Evolutionary conservation across 2,888 invertebrate species (phyloP), one percentile per base, ranked within the genome.

Genomic region (Thecophora atra): DNA sequence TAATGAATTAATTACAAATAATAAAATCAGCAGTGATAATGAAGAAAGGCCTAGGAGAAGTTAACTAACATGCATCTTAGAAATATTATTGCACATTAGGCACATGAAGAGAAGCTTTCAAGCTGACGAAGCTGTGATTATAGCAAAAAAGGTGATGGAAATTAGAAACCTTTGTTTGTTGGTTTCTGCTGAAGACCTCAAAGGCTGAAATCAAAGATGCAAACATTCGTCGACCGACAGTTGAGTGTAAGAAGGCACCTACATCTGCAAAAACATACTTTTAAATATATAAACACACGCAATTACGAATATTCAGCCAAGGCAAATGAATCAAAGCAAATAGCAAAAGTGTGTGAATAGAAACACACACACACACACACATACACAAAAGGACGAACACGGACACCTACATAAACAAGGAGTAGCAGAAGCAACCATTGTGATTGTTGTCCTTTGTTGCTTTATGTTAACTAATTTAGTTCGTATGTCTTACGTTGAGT

Each of bases 391-490:
- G 42, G n/a, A 54, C 54, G 28, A 17, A 30, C 60, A n/a, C 30
- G 17, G 24, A 65, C 72, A 60, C 66, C 24, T 54, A 52, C 65
- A 66, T 63, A 47, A 58, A 37, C 56, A 28, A 73, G 28, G 28
- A 62, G 64, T 60, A 69, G 52, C 69, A 60, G 52, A 17, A 67
- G 54, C 21, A 62, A 17, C 74, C 54, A 63, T 24, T 72, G 69
- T 71, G 63, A 54, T 72, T 72, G 37, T 68, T 74, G 68, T 54
- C 37, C 47, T 44, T 19, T 47, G 47, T 24, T 28, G 58, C 28
- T 26, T 26, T 26, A 58, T 28, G 58, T 58, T 26, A 15, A 28
- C 58, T 58, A 58, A 58, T 58, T 58, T 58, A 58, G 13, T 24
- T 58, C 28, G 58, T 58, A 28, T 58, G 24, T 58, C 2, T 28